Conservation (phyloP, 2,113 vertebrate species). For the Otus sunia region DNA sequence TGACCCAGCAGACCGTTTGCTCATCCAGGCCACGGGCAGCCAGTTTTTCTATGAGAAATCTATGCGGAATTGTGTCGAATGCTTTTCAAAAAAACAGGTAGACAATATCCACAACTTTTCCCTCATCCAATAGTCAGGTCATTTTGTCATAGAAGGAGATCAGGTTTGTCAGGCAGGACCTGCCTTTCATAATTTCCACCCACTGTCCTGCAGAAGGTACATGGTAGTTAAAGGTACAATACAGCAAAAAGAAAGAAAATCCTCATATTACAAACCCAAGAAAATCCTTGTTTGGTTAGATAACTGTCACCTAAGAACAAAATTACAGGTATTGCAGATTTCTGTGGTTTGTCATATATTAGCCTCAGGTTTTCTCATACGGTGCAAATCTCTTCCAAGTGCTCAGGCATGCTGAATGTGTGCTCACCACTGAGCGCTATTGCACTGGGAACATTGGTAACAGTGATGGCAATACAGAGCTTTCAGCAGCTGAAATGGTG, state of each 20-base stretch:
- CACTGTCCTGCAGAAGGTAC: neutral
- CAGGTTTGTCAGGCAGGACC: no score
- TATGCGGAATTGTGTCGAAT: no score
- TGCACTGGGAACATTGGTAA: neutral
- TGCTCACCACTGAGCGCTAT: fast-evolving
- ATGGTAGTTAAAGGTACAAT: neutral
- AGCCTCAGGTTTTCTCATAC: neutral
- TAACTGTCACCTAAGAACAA: neutral
- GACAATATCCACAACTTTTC: no score
- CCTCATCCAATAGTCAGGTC: no score
- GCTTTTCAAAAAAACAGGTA: no score
- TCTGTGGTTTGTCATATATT: neutral
- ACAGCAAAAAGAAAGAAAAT: neutral
- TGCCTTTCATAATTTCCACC: neutral
- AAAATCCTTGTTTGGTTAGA: neutral
- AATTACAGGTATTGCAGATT: neutral
- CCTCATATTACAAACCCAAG: neutral
- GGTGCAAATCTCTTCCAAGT: neutral
- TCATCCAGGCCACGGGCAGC: no score
- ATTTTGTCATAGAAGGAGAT: no score
- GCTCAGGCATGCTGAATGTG: neutral
- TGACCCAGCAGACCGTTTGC: no score
- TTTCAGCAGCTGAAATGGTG: conserved; percentile 29
- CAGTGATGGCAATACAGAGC: neutral
- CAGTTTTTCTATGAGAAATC: no score